Conservation (phyloP, 2,797 vertebrate genomes). For the Poeciliopsis gracilis region DNA sequence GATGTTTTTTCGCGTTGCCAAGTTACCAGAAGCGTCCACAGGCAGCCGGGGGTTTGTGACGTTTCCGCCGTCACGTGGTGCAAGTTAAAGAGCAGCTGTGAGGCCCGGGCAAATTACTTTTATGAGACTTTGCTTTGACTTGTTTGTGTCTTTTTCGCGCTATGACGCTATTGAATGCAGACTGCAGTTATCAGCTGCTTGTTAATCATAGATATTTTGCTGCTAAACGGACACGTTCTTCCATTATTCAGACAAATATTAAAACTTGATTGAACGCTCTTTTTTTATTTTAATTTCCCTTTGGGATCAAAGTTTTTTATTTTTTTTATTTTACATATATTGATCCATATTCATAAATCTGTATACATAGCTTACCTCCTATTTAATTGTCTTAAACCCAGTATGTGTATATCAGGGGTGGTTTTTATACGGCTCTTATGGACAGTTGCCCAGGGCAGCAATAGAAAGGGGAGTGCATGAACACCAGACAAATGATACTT, state of each 20-base stretch:
- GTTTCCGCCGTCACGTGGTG: neutral
- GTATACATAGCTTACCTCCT: neutral
- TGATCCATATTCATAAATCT: neutral
- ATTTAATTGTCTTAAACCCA: neutral
- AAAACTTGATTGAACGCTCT: neutral
- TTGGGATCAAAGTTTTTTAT: neutral
- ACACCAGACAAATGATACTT: neutral
- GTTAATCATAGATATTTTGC: neutral
- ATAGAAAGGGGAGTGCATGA: neutral
- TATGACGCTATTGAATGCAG: neutral
- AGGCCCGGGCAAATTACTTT: neutral
- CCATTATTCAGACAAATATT: neutral
- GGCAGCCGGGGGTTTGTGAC: slow-evolving; percentile 7
- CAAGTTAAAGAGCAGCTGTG: neutral
- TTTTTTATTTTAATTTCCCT: too few species aligned
- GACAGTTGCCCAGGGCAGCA: neutral
- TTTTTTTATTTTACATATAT: neutral
- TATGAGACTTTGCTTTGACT: neutral
- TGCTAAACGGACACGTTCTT: neutral
- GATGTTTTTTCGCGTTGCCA: slow-evolving; percentile 74
- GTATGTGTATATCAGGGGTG: neutral
- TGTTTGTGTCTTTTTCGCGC: neutral
- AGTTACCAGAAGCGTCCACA: slow-evolving; percentile 61
- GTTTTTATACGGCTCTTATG: neutral
- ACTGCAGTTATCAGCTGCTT: neutral